Conservation (phyloP, 2,113 vertebrate genomes). For the Tragelaphus strepsiceros region DNA sequence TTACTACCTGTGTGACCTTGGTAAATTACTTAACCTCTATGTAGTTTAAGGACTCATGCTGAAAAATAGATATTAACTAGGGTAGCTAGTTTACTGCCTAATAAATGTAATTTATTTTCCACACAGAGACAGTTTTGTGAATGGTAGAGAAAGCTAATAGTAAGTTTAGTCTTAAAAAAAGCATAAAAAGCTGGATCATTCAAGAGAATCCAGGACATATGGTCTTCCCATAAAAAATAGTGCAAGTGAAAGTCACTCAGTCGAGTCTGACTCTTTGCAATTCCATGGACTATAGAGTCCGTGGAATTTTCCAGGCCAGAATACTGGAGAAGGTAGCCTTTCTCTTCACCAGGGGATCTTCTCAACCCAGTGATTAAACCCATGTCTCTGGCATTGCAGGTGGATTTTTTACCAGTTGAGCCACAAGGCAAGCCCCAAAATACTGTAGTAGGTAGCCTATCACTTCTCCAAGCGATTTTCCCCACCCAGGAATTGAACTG, state of each 20-base stretch:
- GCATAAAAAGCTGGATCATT: not conserved
- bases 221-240: not conserved
- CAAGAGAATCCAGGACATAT: not conserved
- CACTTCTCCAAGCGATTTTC: not conserved
- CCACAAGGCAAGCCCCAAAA: not conserved
- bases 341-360: not conserved
- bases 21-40: slow-evolving; percentile 39
- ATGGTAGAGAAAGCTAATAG: not conserved
- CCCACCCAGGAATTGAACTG: not conserved
- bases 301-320: not conserved
- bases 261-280: not conserved
- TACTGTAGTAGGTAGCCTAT: not conserved
- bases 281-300: not conserved
- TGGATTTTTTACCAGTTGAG: not conserved
- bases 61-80: slow-evolving; percentile 16
- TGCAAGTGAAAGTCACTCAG: not conserved
- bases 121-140: not conserved
- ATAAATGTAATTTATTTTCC: slow-evolving; percentile 17
- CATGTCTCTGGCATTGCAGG: not conserved
- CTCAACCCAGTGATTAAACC: not conserved
- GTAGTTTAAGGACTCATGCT: not conserved
- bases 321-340: not conserved
- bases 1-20: slow-evolving; percentile 22
- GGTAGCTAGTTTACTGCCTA: not conserved
- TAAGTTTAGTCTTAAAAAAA: not conserved